A percentile compares a stretch with the other conserved stretches of the same genome.
phyloP scores from a whole-genome alignment of 30 jellyfish, hydroid and myxozoan species.

The Clytia hemisphaerica region DNA sequence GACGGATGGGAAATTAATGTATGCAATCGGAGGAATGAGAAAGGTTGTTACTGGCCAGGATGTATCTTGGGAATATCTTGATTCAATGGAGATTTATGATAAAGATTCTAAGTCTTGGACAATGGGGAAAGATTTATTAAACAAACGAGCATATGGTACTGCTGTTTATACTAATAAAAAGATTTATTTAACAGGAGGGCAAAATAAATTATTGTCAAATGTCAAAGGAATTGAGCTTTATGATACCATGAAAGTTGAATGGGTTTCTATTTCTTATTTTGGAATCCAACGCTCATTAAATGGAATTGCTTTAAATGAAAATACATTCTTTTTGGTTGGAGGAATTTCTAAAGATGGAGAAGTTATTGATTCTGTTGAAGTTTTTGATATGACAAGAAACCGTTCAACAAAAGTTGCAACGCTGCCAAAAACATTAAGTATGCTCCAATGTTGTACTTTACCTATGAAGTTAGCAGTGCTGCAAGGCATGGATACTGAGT shows the following conservation, averaged over 20 bases:
- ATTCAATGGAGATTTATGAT: conserved; percentile 70
- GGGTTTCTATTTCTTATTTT: conserved; percentile 72
- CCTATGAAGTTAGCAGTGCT: conserved; percentile 76
- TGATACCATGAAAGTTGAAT: conserved; percentile 49
- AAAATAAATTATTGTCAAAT: conserved; percentile 66
- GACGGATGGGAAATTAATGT: conserved; percentile 54
- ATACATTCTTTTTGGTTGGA: conserved; percentile 66
- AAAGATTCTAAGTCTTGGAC: conserved; percentile 57
- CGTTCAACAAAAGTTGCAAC: conserved; percentile 84
- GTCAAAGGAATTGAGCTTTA: conserved; percentile 77
- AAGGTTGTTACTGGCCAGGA: conserved; percentile 55
- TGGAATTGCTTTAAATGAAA: conserved; percentile 70
- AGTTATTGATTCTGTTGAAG: conserved; percentile 72
- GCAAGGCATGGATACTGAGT: conserved; percentile 90
- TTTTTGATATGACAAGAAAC: conserved; percentile 65
- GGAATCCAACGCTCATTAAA: conserved; percentile 88
- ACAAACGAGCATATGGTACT: conserved; percentile 81
- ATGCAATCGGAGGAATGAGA: conserved; percentile 84
- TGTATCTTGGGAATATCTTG: conserved; percentile 73
- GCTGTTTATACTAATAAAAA: conserved; percentile 64
- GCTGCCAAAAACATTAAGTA: conserved; percentile 61
- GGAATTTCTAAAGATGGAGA: conserved; percentile 88
- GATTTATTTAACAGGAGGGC: conserved; percentile 86
- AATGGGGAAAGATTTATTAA: conserved; percentile 35
- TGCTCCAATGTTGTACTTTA: conserved; percentile 75